Evolutionary conservation across 1,140 invertebrate genomes (phyloP).

Genomic region (Harlomillsia oculata): DNA sequence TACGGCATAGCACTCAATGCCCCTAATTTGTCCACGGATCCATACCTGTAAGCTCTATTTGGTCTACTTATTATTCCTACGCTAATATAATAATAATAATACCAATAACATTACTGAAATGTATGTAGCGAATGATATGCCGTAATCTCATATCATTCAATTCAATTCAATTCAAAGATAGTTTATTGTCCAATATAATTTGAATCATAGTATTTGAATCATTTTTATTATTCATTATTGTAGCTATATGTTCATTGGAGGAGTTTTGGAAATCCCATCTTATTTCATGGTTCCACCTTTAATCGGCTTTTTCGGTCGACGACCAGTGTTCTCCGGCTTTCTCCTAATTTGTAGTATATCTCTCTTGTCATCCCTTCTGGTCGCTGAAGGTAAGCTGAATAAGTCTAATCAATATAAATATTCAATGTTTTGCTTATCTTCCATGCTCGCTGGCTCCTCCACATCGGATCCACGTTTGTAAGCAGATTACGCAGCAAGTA

Average conservation of each 20-base stretch:
- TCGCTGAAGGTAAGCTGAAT: slow-evolving; percentile 13
- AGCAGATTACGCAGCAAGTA: too few species aligned
- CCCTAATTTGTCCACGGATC: slow-evolving; percentile 32
- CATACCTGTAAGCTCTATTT: slow-evolving; percentile 24
- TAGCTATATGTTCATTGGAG: slow-evolving; percentile 34
- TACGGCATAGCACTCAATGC: slow-evolving; percentile 36
- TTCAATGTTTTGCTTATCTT: neutral
- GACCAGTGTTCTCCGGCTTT: slow-evolving; percentile 32
- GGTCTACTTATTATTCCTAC: neutral
- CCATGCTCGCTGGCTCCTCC: too few species aligned
- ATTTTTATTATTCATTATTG: slow-evolving; percentile 1
- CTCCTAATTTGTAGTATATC: slow-evolving; percentile 23
- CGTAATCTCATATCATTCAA: too few species aligned
- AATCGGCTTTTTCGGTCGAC: slow-evolving; percentile 26
- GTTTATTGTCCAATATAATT: too few species aligned
- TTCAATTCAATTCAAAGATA: too few species aligned
- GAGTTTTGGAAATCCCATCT: slow-evolving; percentile 33
- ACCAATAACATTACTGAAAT: too few species aligned
- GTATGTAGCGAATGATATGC: too few species aligned
- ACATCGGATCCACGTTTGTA: too few species aligned
- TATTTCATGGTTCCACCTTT: slow-evolving; percentile 35
- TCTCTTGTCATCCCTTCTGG: slow-evolving; percentile 22
- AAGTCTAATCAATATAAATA: neutral
- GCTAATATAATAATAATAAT: too few species aligned
- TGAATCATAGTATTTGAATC: too few species aligned